Evolutionary conservation across 2,888 invertebrate genomes (phyloP), one percentile per base, ranked within the genome.

Genomic region (Cataglyphis cursor): DNA sequence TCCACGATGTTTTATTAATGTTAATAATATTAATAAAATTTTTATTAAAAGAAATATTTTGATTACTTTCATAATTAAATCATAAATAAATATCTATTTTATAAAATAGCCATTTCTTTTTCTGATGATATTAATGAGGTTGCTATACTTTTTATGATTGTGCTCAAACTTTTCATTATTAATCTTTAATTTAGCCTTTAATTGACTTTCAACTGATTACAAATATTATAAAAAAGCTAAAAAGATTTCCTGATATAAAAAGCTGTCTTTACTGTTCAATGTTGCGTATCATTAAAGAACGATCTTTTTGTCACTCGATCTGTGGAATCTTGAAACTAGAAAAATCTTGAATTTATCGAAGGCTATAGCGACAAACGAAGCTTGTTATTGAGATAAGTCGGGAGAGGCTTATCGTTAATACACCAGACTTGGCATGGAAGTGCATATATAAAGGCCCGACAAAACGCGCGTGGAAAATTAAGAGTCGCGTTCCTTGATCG

Each of bases 401-500:
- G 12, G 10, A 84, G 85, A 89, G 87, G 57, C 72, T 51, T 62
- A 38, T 72, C 35, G 51, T 51, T 31, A 35, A 41, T 62, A 54
- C 68, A 38, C 24, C 48, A 61, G 78, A 78, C 82, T 64, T n/a
- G 59, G 68, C 68, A 73, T 44, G 31, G 82, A 73, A 72, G 81
- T 82, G 80, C 78, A 83, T 41, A 28, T 84, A 76, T 57, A 70
- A 61, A 66, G 70, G 65, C 38, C 12, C 41, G 66, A 61, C 35
- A 31, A 73, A 59, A 82, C 68, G 73, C 78, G 84, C 80, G 89
- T 81, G 82, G 73, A 86, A 82, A 88, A 88, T 88, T 83, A 64
- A 86, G 84, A 83, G 80, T 88, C 88, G 76, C 82, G 84, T 83
- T 86, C 61, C 57, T 59, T 68, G 90, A 91, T 90, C 85, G 74